Conservation (phyloP, 2,797 vertebrate species). For the Apogon talboti region DNA sequence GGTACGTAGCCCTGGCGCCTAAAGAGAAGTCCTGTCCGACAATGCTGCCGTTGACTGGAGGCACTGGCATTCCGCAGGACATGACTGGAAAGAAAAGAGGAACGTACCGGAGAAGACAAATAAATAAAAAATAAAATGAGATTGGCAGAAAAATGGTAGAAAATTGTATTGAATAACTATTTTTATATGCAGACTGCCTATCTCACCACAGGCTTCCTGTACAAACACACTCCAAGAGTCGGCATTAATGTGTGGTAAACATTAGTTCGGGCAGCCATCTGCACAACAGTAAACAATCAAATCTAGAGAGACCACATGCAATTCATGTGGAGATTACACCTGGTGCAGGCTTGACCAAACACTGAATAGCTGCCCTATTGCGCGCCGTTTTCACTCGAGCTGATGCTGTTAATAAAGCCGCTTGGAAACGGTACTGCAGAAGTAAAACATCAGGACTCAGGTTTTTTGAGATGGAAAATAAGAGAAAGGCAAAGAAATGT, state of each 20-base stretch:
- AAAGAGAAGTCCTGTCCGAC: conserved; percentile 94
- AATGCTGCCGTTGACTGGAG: conserved; percentile 91
- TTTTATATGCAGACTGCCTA: conserved; percentile 41
- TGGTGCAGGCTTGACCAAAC: conserved; percentile 49
- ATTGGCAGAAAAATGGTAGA: conserved; percentile 11
- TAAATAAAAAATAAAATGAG: background rate
- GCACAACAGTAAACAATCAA: conserved; percentile 63
- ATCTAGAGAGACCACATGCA: conserved; percentile 51
- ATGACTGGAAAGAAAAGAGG: conserved; percentile 82
- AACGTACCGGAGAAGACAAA: background rate
- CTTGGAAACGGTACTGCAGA: conserved; percentile 18
- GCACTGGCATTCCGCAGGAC: conserved; percentile 92
- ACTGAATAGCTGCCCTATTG: conserved; percentile 35
- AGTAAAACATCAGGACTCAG: conserved; percentile 20
- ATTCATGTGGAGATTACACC: conserved; percentile 70
- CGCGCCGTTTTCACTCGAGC: conserved; percentile 11
- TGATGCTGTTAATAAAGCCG: conserved; percentile 17
- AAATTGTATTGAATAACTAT: conserved; percentile 36
- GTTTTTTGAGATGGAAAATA: background rate
- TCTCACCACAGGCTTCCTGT: conserved; percentile 37
- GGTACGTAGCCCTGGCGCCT: conserved; percentile 90
- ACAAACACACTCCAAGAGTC: conserved; percentile 46
- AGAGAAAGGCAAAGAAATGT: conserved; percentile 5
- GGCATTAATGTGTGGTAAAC: conserved; percentile 61
- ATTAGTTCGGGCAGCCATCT: conserved; percentile 59